Percentiles rank a stretch among this genome's conserved stretches.
These are phyloP conservation scores for Cataglyphis livida DNA, from an alignment of 2,888 invertebrate species.

Conservation along the genomic window DNA sequence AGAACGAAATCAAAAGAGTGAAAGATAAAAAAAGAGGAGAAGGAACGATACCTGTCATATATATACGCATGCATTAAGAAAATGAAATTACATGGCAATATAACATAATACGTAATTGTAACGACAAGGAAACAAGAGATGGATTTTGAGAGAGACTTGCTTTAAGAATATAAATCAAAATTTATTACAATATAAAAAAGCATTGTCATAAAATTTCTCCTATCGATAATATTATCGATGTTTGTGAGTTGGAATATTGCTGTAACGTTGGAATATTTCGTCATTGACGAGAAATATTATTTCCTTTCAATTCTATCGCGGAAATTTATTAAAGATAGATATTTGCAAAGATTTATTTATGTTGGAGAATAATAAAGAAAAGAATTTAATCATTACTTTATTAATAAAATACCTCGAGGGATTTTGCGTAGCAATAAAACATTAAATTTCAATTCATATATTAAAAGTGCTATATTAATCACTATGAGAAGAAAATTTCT, in stretches of 20 bases:
- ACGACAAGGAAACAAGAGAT: not conserved
- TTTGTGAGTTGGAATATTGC: not conserved
- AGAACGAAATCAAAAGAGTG: not conserved
- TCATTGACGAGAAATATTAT: too few species aligned
- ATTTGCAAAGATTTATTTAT: not conserved
- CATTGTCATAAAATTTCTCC: conserved; percentile 57
- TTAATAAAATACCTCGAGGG: not conserved
- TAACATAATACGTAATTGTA: conserved; percentile 36
- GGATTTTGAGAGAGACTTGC: conserved; percentile 21
- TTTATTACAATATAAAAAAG: conserved; percentile 55
- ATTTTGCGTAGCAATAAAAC: not conserved
- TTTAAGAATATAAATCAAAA: conserved; percentile 67
- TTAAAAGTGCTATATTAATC: not conserved
- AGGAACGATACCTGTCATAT: not conserved
- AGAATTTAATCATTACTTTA: not conserved
- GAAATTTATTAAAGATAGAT: not conserved
- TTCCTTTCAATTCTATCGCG: not conserved
- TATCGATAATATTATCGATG: conserved; percentile 31
- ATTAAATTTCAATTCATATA: conserved; percentile 6
- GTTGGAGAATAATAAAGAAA: not conserved
- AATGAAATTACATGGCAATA: conserved; percentile 7
- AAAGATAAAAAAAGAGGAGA: not conserved
- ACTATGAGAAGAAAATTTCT: not conserved
- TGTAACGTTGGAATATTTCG: conserved; percentile 22
- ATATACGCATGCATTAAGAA: not conserved